A percentile compares a stretch with the other conserved stretches of the same genome.
These are phyloP conservation scores for Saguinus imperator DNA, from an alignment of 2,113 vertebrate species.

Conservation along the genomic window DNA sequence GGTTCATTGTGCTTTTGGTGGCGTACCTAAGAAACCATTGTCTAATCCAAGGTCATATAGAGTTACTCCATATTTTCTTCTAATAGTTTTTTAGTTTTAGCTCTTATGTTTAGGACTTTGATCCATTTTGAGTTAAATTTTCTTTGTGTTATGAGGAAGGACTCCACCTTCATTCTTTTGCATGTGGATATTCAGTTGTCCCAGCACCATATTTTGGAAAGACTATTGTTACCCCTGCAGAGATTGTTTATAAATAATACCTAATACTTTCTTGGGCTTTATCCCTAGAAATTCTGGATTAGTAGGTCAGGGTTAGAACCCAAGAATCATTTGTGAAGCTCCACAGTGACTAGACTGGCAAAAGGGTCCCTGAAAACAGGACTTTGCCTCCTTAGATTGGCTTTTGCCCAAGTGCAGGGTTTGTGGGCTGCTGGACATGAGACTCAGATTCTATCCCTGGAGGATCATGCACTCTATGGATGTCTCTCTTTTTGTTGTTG, in stretches of 20 bases:
- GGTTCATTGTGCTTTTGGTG: too few species aligned
- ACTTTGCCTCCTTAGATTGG: not conserved
- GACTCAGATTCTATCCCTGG: not conserved
- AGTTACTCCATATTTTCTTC: too few species aligned
- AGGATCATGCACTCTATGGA: not conserved
- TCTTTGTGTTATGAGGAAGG: too few species aligned
- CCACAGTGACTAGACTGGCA: not conserved
- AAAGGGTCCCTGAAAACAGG: not conserved
- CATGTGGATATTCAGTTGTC: too few species aligned
- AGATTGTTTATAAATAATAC: not conserved
- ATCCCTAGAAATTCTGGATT: not conserved
- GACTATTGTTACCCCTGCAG: not conserved
- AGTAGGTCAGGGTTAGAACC: not conserved
- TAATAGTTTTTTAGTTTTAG: too few species aligned
- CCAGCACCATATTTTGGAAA: not conserved
- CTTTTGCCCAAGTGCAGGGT: not conserved
- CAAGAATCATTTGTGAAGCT: conserved; percentile 11
- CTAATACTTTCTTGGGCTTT: not conserved
- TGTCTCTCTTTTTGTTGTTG: too few species aligned
- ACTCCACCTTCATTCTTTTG: too few species aligned
- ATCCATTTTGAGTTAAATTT: too few species aligned
- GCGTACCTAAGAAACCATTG: too few species aligned
- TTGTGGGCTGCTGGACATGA: not conserved
- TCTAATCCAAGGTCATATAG: too few species aligned
- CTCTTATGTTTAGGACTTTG: too few species aligned